Evolutionary conservation across 2,113 vertebrate species (phyloP), one percentile per base, ranked within the genome.

Genomic region (Brachirus orientalis): DNA sequence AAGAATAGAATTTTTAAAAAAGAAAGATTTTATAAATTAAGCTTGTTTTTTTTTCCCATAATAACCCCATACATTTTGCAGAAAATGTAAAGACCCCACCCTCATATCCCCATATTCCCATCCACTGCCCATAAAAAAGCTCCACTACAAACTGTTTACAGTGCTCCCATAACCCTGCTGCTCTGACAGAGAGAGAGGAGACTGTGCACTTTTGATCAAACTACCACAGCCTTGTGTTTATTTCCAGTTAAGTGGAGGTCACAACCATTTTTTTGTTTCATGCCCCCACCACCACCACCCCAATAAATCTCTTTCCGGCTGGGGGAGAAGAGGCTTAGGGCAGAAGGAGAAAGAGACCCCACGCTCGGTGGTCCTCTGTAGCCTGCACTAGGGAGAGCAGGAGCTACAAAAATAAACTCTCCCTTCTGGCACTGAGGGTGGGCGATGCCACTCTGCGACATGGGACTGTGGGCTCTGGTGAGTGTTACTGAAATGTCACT

Each of bases 321-420:
- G 40, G 65, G 53, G 93, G 91, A 94, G 94, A 92, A 90, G 94
- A 93, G 90, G 92, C 90, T 85, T 73, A 74, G 17, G 61, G 81
- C 53, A n/a, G 80, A 77, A 75, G 67, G 55, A 79, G 86, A 79
- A 73, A 79, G 74, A 79, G 79, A 79, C 84, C 63, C 79, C 95
- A 6, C 75, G 12, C 94, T 96, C 94, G 95, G 96, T 97, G 96
- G 96, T 98, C 96, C 92, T 85, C 75, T 91, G 77, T 72, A 82
- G 91, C 90, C 88, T 82, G 91, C 74, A 64, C 91, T 92, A 62
- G 90, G 90, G 92, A 94, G 91, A 87, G 88, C 80, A 88, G 89
- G 87, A 93, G 92, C 93, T 93, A 94, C 69, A 89, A 95, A 98
- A 98, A 99, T 97, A 98, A 98, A 99, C 96, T 92, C 92, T 95